Evolutionary conservation across 1,140 invertebrate species (phyloP).

Genomic region (Drosophila carrolli): DNA sequence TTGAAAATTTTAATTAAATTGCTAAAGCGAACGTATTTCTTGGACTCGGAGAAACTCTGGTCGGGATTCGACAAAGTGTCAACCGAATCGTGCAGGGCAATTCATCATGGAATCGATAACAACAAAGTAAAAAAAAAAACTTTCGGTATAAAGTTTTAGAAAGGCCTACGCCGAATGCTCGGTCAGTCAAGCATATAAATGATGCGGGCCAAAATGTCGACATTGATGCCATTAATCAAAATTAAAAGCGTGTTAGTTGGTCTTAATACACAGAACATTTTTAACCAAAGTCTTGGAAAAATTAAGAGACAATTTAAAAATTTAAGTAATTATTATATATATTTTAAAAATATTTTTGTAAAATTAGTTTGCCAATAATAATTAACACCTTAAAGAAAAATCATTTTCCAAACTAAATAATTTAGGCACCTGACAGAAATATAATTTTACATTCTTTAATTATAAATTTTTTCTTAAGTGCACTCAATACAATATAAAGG

Average conservation of each 20-base stretch:
- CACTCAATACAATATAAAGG: neutral
- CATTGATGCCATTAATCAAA: conserved; percentile 69
- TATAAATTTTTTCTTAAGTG: neutral
- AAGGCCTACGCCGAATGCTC: conserved; percentile 30
- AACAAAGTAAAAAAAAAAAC: conserved; percentile 34
- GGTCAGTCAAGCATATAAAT: conserved; percentile 71
- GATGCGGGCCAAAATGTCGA: conserved; percentile 54
- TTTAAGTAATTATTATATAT: too few species aligned
- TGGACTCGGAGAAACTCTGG: conserved; percentile 1
- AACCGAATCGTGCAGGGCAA: conserved; percentile 61
- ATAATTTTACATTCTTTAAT: too few species aligned
- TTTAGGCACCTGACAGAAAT: too few species aligned
- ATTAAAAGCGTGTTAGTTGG: conserved; percentile 69
- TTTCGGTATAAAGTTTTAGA: conserved; percentile 24
- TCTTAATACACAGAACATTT: neutral
- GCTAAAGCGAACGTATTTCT: conserved; percentile 23
- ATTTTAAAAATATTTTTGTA: too few species aligned
- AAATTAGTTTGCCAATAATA: too few species aligned
- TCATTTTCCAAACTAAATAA: too few species aligned
- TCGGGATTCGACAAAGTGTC: conserved; percentile 48
- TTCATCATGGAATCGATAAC: conserved; percentile 74
- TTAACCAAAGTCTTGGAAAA: neutral
- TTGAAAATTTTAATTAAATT: conserved; percentile 80
- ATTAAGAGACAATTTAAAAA: too few species aligned
- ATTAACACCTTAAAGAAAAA: too few species aligned